Evolutionary conservation across 2,888 invertebrate genomes (phyloP), one percentile per base, ranked within the genome.

Genomic region (Agrochola lota): DNA sequence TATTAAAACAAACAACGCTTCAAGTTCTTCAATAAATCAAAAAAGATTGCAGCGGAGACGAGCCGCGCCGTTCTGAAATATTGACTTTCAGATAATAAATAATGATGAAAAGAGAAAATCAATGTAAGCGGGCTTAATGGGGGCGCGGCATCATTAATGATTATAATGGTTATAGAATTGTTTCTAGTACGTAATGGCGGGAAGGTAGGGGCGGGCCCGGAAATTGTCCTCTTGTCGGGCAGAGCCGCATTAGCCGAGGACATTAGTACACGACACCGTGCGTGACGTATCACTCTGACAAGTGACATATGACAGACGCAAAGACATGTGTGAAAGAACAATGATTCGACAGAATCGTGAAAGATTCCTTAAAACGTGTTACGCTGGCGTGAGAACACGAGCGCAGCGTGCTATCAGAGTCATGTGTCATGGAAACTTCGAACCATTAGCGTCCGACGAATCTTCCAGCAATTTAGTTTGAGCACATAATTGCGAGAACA

Each of bases 401-500:
- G 66, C 71, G 59, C 80, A 46, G 72, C 66, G 71, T 59, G 81
- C 70, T 74, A 77, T 87, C 80, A 63, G 77, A 79, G 91, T 91
- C 93, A 93, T 92, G 94, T 95, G 94, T 95, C 94, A 94, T 91
- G 92, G 93, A 90, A 91, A 91, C 91, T 93, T 92, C 93, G 92
- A 91, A 89, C 93, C 93, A 94, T 95, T 95, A 95, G 93, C 93
- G 94, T 94, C 93, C 92, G 91, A 93, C 93, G 94, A 95, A 95
- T 95, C 94, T 95, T 94, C 93, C 93, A 95, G 94, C 94, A 95
- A 95, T 96, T 96, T 95, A 93, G 93, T 94, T 94, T 94, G 95
- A 96, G 95, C 94, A 95, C 94, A 96, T 96, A 96, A 96, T 96
- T 96, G 95, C 95, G 93, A 93, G 95, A 95, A 95, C 94, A 93